These are phyloP conservation scores for Pantala flavescens DNA, from an alignment of 1,140 invertebrate genomes.

Conservation along the genomic window DNA sequence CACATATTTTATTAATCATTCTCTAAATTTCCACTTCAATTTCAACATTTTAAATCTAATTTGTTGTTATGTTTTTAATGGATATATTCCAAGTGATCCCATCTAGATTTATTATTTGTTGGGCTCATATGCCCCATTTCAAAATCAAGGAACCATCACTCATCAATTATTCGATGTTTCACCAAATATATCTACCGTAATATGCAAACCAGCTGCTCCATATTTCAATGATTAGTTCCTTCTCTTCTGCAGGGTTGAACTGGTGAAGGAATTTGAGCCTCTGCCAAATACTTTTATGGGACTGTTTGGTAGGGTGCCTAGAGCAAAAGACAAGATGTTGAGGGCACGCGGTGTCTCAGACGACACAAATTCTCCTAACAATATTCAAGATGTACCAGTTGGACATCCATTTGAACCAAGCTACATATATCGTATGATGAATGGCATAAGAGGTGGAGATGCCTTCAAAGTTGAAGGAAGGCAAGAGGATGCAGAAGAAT, in stretches of 20 bases:
- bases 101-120: no score
- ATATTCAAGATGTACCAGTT: conserved; percentile 23
- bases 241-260: conserved; percentile 41
- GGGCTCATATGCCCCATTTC: no score
- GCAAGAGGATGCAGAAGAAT: conserved; percentile 93
- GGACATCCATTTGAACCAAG: conserved; percentile 69
- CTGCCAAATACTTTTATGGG: conserved; percentile 22
- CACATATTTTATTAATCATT: no score
- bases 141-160: no score
- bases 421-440: conserved; percentile 71
- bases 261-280: conserved; percentile 32
- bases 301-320: not conserved
- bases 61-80: no score
- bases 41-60: no score
- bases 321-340: not conserved
- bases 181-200: no score
- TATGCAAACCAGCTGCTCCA: no score
- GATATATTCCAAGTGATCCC: no score
- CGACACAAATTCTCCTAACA: conserved; percentile 16
- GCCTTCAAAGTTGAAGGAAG: conserved; percentile 63
- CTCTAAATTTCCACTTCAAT: no score
- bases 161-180: no score
- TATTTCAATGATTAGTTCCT: no score
- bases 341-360: conserved; percentile 14
- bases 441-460: conserved; percentile 56